Evolutionary conservation across 1,140 invertebrate genomes (phyloP).

Genomic region (Dinothrombium tinctorium): DNA sequence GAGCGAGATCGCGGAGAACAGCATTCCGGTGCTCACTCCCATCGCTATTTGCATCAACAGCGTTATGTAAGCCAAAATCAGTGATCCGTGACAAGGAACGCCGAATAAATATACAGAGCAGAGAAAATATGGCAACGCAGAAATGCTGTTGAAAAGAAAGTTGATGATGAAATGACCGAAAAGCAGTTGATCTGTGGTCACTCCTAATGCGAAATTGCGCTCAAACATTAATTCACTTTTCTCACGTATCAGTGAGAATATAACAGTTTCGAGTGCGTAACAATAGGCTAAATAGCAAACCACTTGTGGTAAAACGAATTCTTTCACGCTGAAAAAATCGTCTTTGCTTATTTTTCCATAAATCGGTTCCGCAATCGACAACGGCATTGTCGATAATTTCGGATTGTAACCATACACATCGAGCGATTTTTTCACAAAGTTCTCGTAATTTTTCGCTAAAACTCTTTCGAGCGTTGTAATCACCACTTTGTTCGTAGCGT

Average conservation of each 20-base stretch:
- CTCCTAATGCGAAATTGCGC: slow-evolving; percentile 1
- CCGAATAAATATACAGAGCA: not conserved
- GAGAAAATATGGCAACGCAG: not conserved
- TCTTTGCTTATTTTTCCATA: not conserved
- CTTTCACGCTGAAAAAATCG: not conserved
- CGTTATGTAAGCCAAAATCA: not conserved
- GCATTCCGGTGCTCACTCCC: slow-evolving; percentile 77
- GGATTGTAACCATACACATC: not conserved
- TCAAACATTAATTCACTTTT: slow-evolving; percentile 1
- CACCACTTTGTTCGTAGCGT: not conserved
- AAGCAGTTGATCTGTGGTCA: not conserved
- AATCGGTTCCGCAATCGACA: not conserved
- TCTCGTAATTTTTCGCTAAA: not conserved
- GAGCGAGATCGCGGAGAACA: slow-evolving; percentile 40
- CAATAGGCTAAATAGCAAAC: not conserved
- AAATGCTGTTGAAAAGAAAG: not conserved
- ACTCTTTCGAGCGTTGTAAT: not conserved
- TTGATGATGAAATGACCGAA: not conserved
- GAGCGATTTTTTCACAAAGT: not conserved
- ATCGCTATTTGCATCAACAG: slow-evolving; percentile 44
- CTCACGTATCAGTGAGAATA: not conserved
- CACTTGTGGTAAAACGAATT: not conserved
- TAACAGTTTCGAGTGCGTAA: not conserved
- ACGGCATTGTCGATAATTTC: not conserved
- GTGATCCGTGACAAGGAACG: not conserved